Base-by-base conservation (phyloP, 2,113 vertebrate species). In the Oxyura jamaicensis region DNA sequence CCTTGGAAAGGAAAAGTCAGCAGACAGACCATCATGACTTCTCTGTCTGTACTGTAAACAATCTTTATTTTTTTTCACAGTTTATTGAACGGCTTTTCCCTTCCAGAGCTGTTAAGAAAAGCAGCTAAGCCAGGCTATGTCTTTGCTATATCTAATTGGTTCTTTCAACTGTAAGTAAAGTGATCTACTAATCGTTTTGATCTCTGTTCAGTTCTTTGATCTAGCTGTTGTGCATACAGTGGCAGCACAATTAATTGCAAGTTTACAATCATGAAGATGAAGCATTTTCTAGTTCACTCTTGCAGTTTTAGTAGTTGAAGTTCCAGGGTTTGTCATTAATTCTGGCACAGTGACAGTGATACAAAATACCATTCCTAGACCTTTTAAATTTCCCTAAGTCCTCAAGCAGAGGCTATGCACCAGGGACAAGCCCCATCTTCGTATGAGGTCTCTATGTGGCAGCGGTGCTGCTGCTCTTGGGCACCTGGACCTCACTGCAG, bases 171-270 rank as follows among this genome's bases (percentile, higher is more conserved):
- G 71, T 77, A 92, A 82, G 93, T 90, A 53, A 76, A 86, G 88
- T 73, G 92, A 96, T 96, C 91, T 91, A 39, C 96, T 94, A 96
- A 93, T 96, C 81, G 86, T 94, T 96, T 89, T 96, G 93, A 95
- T 95, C 96, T 94, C 86, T 82, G 74, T n/a, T 92, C 83, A 52
- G 93, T 68, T 84, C 95, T 97, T 89, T 96, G 95, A 95, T 96
- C 93, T 95, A 44, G 33, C 62, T 52, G 92, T 83, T 96, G 95
- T 93, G 95, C 77, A 31, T 76, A 26, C 11, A 87, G 71, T 94
- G 92, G 91, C 91, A 94, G 91, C 83, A 87, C 88, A 94, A 96
- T 95, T 96, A 96, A 94, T 85, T 69, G 93, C 71, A 76, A 58
- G 83, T 84, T 86, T 59, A 21, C 94, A 91, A 85, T 83, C 65